phyloP scores from a whole-genome alignment of 1,140 invertebrate genomes.

The Eufriesea mexicana region DNA sequence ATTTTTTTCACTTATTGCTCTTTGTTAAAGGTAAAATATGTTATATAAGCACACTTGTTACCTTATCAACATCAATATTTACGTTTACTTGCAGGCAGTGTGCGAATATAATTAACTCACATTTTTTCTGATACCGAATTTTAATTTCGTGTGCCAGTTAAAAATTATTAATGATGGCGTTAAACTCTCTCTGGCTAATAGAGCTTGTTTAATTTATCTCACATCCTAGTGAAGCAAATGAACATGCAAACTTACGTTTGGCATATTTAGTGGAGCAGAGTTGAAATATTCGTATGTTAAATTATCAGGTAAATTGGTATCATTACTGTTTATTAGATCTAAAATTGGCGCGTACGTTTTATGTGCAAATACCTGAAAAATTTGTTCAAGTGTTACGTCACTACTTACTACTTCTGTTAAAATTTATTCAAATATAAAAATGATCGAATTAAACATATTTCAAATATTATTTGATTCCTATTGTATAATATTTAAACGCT shows the following conservation, averaged over 20 bases:
- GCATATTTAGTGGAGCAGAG: conserved; percentile 21
- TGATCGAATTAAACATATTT: no score
- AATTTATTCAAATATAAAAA: no score
- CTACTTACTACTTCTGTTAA: no score
- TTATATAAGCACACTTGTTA: background rate
- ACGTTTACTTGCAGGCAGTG: background rate
- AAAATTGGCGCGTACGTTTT: conserved; percentile 47
- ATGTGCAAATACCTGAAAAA: conserved; percentile 57
- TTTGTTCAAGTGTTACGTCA: background rate
- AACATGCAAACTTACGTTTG: conserved; percentile 36
- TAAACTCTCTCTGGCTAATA: background rate
- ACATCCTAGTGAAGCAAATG: no score
- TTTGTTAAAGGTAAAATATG: background rate
- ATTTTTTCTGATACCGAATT: background rate
- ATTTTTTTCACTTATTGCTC: background rate
- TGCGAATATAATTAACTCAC: background rate
- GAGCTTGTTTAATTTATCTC: background rate
- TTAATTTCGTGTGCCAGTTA: background rate
- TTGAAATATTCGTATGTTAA: conserved; percentile 57
- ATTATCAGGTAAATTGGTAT: conserved; percentile 10
- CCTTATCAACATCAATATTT: background rate
- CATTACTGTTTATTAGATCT: conserved; percentile 5
- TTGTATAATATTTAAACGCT: background rate
- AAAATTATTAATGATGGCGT: background rate
- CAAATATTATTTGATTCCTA: background rate